These are phyloP conservation scores for Plectropomus leopardus DNA, from an alignment of 2,113 vertebrate species.

Conservation along the genomic window DNA sequence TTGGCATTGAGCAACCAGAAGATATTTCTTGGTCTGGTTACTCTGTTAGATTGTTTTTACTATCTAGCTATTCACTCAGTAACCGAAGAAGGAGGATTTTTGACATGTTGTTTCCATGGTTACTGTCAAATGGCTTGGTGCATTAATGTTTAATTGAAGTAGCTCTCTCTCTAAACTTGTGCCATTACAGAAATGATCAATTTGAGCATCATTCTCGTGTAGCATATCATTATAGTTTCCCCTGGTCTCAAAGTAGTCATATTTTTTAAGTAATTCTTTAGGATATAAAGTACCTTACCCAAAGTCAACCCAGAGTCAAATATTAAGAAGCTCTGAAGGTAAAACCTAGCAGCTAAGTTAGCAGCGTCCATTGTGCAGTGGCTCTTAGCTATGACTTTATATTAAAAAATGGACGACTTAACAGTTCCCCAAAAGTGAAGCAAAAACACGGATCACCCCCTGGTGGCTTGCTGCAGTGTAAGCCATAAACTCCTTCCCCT, in stretches of 20 bases:
- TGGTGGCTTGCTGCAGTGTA: too few relatives aligned
- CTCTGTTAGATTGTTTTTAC: not conserved
- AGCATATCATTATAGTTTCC: not conserved
- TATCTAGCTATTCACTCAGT: constrained; percentile 28
- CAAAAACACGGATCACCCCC: too few relatives aligned
- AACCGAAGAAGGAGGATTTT: constrained; percentile 19
- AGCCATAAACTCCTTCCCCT: too few relatives aligned
- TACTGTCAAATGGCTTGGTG: not conserved
- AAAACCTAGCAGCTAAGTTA: too few relatives aligned
- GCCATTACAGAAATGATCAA: too few relatives aligned
- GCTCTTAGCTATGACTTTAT: too few relatives aligned
- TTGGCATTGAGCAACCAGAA: constrained; percentile 31
- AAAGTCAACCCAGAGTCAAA: too few relatives aligned
- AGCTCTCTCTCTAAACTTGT: not conserved
- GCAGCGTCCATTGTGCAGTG: too few relatives aligned
- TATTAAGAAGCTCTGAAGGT: too few relatives aligned
- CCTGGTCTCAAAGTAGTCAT: too few relatives aligned
- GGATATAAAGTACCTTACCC: not conserved
- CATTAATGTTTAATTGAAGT: not conserved
- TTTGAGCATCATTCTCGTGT: not conserved
- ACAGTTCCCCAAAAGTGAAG: too few relatives aligned
- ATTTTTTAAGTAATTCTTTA: not conserved
- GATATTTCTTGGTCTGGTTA: constrained; percentile 14
- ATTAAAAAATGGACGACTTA: too few relatives aligned
- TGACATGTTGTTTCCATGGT: constrained; percentile 18